Conservation (phyloP, 2,797 vertebrate genomes). For the Eulemur rubriventer region DNA sequence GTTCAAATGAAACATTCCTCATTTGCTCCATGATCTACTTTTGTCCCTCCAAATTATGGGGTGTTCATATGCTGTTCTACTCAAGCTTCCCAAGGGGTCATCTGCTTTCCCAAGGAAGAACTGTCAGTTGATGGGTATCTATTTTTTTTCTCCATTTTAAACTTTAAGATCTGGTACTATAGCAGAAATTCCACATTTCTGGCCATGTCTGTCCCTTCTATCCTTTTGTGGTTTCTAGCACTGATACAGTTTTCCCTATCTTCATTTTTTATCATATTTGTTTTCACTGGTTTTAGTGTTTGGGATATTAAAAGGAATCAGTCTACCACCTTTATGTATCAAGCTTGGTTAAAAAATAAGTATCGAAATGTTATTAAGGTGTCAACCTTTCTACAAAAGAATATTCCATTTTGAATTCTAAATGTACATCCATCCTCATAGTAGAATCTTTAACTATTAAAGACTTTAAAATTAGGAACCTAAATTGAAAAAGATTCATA, state of each 20-base stretch:
- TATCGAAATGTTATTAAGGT: neutral
- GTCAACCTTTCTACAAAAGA: neutral
- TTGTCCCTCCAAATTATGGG: neutral
- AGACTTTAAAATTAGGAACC: neutral
- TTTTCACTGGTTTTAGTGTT: neutral
- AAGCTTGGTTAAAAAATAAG: neutral
- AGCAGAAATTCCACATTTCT: neutral
- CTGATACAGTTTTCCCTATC: neutral
- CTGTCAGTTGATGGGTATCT: neutral
- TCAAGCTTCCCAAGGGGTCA: neutral
- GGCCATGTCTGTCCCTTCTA: neutral
- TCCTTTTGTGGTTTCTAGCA: neutral
- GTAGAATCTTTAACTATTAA: neutral
- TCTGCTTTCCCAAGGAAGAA: neutral
- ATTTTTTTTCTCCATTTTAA: neutral
- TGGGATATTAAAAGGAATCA: neutral
- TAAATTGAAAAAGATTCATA: slow-evolving; percentile 11
- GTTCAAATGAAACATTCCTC: neutral
- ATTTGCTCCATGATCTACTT: neutral
- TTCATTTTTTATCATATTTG: neutral
- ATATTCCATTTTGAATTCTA: slow-evolving; percentile 18
- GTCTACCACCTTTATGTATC: neutral
- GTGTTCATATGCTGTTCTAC: neutral
- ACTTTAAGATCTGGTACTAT: neutral
- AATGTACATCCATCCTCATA: neutral